Conservation (phyloP, 2,797 vertebrate species). For the Erethizon dorsatum region DNA sequence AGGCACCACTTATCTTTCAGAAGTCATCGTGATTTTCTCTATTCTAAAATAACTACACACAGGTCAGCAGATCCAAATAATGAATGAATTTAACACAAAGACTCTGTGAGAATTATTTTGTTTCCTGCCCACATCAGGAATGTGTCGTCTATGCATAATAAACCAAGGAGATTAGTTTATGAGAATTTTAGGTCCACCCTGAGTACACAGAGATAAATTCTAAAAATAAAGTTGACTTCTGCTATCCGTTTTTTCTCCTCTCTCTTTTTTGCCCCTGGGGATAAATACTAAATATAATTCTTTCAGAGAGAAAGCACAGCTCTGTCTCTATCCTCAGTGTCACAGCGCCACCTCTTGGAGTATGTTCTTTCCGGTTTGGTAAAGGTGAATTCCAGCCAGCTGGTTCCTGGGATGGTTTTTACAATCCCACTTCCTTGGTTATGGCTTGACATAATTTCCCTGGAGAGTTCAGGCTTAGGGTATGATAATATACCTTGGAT, state of each 20-base stretch:
- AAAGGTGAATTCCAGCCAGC: constrained; percentile 15
- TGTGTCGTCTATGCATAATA: constrained; percentile 64
- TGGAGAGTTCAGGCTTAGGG: constrained; percentile 86
- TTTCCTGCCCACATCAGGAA: constrained; percentile 79
- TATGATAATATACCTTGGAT: constrained; percentile 88
- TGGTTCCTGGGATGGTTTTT: constrained; percentile 57
- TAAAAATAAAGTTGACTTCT: constrained; percentile 54
- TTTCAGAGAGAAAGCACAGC: accelerated
- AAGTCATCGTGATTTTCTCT: constrained; percentile 39
- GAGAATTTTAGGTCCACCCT: constrained; percentile 76
- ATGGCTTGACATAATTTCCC: constrained; percentile 84
- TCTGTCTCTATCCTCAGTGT: constrained; percentile 29
- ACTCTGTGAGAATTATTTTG: constrained; percentile 70
- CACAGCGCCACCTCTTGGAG: constrained; percentile 87
- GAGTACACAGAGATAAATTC: constrained; percentile 82
- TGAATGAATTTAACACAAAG: not conserved
- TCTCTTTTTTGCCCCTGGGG: accelerated
- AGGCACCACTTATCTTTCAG: not conserved
- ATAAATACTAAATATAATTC: not conserved
- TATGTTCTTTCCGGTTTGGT: not conserved
- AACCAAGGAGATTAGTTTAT: constrained; percentile 72
- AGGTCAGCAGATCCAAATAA: constrained; percentile 78
- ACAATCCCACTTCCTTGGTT: constrained; percentile 77
- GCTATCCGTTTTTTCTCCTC: not conserved
- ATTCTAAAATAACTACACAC: constrained; percentile 53